Conservation (phyloP, 2,797 vertebrate species). For the Rhincodon typus region DNA sequence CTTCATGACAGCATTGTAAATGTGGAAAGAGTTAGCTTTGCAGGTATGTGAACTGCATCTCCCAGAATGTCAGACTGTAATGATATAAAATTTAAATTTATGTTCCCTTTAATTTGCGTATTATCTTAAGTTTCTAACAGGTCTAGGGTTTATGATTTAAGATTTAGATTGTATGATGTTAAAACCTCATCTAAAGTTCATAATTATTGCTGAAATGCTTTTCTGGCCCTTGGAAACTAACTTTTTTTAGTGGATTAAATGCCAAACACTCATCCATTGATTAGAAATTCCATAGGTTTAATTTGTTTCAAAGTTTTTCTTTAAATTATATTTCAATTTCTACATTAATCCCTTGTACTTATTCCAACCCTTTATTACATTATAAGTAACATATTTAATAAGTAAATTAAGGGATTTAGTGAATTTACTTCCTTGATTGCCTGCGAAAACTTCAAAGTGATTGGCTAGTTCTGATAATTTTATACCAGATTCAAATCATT, state of each 20-base stretch:
- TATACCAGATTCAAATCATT: neutral
- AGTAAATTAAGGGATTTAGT: neutral
- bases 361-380: neutral
- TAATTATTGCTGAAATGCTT: too few species aligned
- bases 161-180: neutral
- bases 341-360: neutral
- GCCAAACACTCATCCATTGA: neutral
- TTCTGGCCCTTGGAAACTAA: too few species aligned
- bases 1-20: too few species aligned
- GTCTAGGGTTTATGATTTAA: neutral
- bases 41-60: neutral
- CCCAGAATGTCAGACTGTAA: neutral
- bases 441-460: neutral
- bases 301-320: neutral
- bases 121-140: neutral
- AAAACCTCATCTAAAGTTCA: neutral
- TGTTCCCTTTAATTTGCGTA: neutral
- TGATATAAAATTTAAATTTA: neutral
- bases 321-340: neutral
- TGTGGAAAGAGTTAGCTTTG: neutral
- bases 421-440: neutral
- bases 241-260: too few species aligned
- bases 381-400: neutral
- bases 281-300: neutral
- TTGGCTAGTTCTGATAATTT: neutral